Percentiles rank a stretch among this genome's conserved stretches.
These are phyloP conservation scores for Babyrousa celebensis DNA, from an alignment of 2,797 vertebrate species.

Conservation along the genomic window DNA sequence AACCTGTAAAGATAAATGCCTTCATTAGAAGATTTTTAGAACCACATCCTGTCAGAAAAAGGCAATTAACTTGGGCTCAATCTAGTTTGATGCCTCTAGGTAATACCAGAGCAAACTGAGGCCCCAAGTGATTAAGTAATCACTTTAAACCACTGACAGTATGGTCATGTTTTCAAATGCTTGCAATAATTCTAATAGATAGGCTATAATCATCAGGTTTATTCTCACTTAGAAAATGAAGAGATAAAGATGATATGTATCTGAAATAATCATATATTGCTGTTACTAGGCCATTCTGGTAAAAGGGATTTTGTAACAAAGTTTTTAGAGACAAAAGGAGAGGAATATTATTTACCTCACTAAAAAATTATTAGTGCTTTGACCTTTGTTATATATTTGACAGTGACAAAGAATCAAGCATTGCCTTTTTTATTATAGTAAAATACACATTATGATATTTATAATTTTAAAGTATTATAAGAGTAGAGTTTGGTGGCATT, in stretches of 20 bases:
- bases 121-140: not conserved
- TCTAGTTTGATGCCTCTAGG: too few species aligned
- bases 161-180: not conserved
- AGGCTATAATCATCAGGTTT: not conserved
- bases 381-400: not conserved
- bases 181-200: not conserved
- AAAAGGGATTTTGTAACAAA: not conserved
- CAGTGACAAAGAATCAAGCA: not conserved
- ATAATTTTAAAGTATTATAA: not conserved
- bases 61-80: not conserved
- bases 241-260: not conserved
- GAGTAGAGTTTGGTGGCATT: not conserved
- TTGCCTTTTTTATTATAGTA: not conserved
- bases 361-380: not conserved
- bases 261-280: not conserved
- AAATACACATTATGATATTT: not conserved
- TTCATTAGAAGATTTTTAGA: not conserved
- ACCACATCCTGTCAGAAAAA: not conserved
- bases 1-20: conserved; percentile 89
- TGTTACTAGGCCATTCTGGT: not conserved
- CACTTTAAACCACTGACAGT: not conserved
- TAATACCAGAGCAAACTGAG: not conserved
- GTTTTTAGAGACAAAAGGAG: not conserved
- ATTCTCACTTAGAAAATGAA: not conserved
- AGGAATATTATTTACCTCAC: not conserved